phyloP scores from a whole-genome alignment of 2,113 vertebrate genomes.

The Actenoides lindsayi region DNA sequence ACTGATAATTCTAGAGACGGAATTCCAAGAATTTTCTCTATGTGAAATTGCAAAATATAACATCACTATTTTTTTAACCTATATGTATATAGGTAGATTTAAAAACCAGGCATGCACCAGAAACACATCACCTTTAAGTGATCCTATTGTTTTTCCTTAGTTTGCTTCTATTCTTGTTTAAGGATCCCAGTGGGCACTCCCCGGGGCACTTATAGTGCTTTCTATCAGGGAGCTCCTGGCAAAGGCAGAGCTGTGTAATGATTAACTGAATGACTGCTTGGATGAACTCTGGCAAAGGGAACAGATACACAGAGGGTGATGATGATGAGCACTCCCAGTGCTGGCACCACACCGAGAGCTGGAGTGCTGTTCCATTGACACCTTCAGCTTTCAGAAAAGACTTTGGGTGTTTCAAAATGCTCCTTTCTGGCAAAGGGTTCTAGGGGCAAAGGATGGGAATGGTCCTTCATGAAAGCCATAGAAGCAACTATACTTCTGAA shows the following conservation, averaged over 20 bases:
- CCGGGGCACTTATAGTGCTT: neutral
- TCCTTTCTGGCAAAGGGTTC: neutral
- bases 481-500: neutral
- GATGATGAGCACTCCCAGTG: neutral
- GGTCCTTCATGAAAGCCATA: neutral
- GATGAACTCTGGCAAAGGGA: neutral
- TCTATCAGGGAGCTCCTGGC: neutral
- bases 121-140: neutral
- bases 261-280: neutral
- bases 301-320: neutral
- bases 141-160: neutral
- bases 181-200: neutral
- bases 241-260: neutral
- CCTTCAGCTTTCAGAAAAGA: neutral
- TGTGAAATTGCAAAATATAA: neutral
- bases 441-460: neutral
- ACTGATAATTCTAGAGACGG: neutral
- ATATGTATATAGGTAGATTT: neutral
- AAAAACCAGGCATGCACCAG: neutral
- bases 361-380: neutral
- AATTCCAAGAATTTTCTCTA: neutral
- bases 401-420: no score
- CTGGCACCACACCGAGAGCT: neutral
- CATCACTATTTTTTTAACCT: neutral
- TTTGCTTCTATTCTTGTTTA: neutral